Conservation (phyloP, 1,140 invertebrate genomes). For the Rhopalosiphum padi region DNA sequence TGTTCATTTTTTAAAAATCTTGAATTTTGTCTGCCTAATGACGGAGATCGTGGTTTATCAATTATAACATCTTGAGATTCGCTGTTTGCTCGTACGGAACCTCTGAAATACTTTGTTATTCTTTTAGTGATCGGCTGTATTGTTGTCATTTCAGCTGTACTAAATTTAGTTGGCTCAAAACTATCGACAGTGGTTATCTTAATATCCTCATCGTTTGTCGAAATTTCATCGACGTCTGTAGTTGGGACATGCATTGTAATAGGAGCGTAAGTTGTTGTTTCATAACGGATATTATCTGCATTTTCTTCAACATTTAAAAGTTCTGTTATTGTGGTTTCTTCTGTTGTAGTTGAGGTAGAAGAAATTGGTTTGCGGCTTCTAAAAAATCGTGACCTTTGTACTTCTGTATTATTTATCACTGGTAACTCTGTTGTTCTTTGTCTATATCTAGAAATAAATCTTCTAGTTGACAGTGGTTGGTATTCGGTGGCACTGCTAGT, state of each 20-base stretch:
- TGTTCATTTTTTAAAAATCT: conserved; percentile 54
- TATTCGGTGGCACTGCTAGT: not conserved
- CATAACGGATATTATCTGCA: not conserved
- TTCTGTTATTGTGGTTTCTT: not conserved
- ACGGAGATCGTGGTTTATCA: not conserved
- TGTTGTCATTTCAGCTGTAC: not conserved
- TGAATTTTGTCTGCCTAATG: conserved; percentile 25
- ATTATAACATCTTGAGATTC: not conserved
- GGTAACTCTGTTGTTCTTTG: not conserved
- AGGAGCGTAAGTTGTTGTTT: not conserved
- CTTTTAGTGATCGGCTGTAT: not conserved
- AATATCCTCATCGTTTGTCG: not conserved
- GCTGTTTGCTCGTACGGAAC: not conserved
- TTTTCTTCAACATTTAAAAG: conserved; percentile 26
- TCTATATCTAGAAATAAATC: not conserved
- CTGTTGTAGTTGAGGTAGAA: not conserved
- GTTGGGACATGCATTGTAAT: not conserved
- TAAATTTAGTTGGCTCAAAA: conserved; percentile 7
- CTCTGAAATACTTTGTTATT: not conserved
- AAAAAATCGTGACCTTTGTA: conserved; percentile 42
- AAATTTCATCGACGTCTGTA: not conserved
- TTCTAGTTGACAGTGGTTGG: not conserved
- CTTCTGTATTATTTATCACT: not conserved
- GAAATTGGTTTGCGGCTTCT: conserved; percentile 35
- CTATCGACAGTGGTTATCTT: not conserved